A percentile compares a stretch with the other conserved stretches of the same genome.
Evolutionary conservation across 1,140 invertebrate species (phyloP).

Genomic region (Teleopsis dalmanni): DNA sequence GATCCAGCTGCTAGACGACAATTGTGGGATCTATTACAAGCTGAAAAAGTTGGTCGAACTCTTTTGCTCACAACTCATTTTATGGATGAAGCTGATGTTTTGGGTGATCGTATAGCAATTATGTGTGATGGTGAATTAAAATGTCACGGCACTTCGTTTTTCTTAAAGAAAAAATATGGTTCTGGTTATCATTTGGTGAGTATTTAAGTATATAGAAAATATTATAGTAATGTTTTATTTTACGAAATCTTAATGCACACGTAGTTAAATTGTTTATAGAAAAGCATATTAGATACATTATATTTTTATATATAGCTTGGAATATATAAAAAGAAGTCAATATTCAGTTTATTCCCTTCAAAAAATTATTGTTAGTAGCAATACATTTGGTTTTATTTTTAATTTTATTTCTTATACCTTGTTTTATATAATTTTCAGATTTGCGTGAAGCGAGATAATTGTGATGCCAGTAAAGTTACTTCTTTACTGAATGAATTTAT

Average conservation of each 20-base stretch:
- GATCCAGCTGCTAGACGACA: constrained; percentile 85
- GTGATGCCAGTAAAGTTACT: constrained; percentile 25
- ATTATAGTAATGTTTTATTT: too few species aligned
- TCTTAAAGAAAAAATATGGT: constrained; percentile 80
- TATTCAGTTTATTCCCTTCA: too few species aligned
- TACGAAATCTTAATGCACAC: too few species aligned
- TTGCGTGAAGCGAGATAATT: constrained; percentile 32
- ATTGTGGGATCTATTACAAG: constrained; percentile 77
- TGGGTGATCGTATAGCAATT: constrained; percentile 89
- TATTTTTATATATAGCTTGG: too few species aligned
- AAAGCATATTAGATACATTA: too few species aligned
- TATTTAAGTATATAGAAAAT: too few species aligned
- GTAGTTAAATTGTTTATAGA: too few species aligned
- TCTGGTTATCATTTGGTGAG: constrained; percentile 35
- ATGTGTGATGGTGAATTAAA: constrained; percentile 74
- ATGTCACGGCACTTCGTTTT: constrained; percentile 78
- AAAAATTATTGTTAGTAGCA: too few species aligned
- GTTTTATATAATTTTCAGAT: too few species aligned
- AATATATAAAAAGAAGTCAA: too few species aligned
- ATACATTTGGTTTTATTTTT: too few species aligned
- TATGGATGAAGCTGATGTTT: constrained; percentile 94
- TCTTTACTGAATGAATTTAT: constrained; percentile 27
- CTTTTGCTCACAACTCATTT: constrained; percentile 93
- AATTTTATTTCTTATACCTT: too few species aligned
- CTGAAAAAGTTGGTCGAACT: constrained; percentile 55